These are phyloP conservation scores for Clistopyga incitator DNA, from an alignment of 2,888 invertebrate species.

Conservation along the genomic window DNA sequence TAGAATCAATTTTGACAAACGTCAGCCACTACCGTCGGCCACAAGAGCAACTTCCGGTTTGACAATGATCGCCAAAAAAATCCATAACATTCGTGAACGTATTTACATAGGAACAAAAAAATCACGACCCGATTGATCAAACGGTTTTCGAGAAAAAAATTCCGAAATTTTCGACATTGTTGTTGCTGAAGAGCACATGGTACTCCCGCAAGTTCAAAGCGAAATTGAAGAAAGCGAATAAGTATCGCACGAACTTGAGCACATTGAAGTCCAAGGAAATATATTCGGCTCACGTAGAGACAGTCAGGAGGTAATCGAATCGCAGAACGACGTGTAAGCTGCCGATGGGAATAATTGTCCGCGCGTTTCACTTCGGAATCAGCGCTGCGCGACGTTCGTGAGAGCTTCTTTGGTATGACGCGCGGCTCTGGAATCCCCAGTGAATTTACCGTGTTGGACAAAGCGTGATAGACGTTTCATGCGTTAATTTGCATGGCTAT, in stretches of 20 bases:
- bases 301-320: slow-evolving; percentile 67
- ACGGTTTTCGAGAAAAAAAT: no score
- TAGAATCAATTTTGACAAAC: no score
- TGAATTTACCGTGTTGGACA: slow-evolving; percentile 31
- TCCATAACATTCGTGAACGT: no score
- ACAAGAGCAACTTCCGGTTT: no score
- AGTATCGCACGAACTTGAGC: slow-evolving; percentile 23
- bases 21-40: no score
- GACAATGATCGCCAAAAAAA: no score
- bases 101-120: no score
- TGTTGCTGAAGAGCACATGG: no score
- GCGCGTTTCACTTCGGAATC: slow-evolving; percentile 67
- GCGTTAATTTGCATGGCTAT: slow-evolving; percentile 48
- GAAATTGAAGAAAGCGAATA: slow-evolving; percentile 3
- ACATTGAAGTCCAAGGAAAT: slow-evolving; percentile 8
- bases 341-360: slow-evolving; percentile 72
- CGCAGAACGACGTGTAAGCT: slow-evolving; percentile 69
- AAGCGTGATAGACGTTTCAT: slow-evolving; percentile 50
- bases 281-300: slow-evolving; percentile 62
- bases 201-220: neutral
- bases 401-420: slow-evolving; percentile 62
- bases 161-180: no score
- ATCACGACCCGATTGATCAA: no score
- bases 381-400: slow-evolving; percentile 42
- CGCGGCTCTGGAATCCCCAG: slow-evolving; percentile 47